Conservation (phyloP, 2,797 vertebrate species). For the Dipus sagitta region DNA sequence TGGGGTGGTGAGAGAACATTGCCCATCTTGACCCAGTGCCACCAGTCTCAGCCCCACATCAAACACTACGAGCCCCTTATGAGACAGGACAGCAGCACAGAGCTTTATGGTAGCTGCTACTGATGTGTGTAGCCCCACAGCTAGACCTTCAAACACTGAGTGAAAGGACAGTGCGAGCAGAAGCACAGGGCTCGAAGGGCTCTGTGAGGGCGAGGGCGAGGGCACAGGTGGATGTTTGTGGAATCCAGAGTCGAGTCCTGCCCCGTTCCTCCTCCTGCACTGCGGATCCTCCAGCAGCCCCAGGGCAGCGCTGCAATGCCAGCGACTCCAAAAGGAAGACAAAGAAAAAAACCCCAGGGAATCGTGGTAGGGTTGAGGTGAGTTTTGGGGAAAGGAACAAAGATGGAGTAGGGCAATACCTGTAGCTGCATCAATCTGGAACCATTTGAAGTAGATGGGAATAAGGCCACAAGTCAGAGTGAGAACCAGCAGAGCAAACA, state of each 20-base stretch:
- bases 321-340: constrained; percentile 93
- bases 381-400: not conserved
- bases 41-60: constrained; percentile 93
- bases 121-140: constrained; percentile 93
- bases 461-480: constrained; percentile 83
- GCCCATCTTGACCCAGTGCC: constrained; percentile 88
- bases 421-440: constrained; percentile 82
- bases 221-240: constrained; percentile 79
- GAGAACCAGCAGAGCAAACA: constrained; percentile 81
- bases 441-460: constrained; percentile 84
- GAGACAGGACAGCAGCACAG: constrained; percentile 93
- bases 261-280: constrained; percentile 48
- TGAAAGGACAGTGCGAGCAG: constrained; percentile 95
- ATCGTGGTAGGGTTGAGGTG: not conserved
- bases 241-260: not conserved
- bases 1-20: not conserved
- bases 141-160: constrained; percentile 94
- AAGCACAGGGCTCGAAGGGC: constrained; percentile 93
- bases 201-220: constrained; percentile 83
- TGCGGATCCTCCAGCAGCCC: constrained; percentile 75
- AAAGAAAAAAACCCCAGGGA: constrained; percentile 84
- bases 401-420: constrained; percentile 72
- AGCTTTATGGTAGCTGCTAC: constrained; percentile 92
- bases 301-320: constrained; percentile 84
- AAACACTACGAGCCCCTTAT: constrained; percentile 95